Conservation (phyloP, 2,888 invertebrate species). For the Lepidochitona cinerea region DNA sequence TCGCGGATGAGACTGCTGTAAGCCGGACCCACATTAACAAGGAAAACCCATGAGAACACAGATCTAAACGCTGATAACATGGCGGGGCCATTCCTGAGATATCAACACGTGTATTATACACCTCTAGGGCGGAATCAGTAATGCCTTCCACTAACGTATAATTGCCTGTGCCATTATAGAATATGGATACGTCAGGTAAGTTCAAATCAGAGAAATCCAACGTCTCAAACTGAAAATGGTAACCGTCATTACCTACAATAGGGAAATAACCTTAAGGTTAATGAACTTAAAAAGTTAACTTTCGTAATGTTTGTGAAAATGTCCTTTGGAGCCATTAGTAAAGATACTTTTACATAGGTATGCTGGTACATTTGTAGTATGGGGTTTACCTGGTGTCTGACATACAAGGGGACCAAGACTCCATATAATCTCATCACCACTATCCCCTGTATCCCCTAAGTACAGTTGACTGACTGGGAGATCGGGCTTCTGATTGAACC, state of each 20-base stretch:
- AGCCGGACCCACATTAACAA: background rate
- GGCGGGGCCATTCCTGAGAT: background rate
- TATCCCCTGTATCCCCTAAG: conserved; percentile 1
- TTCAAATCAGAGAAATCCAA: background rate
- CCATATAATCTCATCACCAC: background rate
- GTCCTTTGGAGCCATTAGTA: too few species aligned
- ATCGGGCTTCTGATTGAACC: background rate
- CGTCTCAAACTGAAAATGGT: background rate
- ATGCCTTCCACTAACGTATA: background rate
- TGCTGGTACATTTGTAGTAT: too few species aligned
- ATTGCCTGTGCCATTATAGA: background rate
- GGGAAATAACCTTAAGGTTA: too few species aligned
- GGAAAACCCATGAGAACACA: background rate
- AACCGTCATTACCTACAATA: background rate
- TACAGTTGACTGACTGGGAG: background rate
- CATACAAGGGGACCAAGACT: background rate
- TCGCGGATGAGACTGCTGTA: background rate
- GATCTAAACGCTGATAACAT: background rate
- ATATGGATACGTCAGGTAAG: background rate
- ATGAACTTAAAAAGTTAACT: too few species aligned
- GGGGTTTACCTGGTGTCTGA: background rate
- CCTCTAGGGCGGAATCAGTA: background rate
- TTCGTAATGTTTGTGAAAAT: too few species aligned
- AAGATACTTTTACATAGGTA: too few species aligned
- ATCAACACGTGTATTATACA: background rate